Conservation (phyloP, 2,888 invertebrate species). For the Hofmannophila pseudospretella region DNA sequence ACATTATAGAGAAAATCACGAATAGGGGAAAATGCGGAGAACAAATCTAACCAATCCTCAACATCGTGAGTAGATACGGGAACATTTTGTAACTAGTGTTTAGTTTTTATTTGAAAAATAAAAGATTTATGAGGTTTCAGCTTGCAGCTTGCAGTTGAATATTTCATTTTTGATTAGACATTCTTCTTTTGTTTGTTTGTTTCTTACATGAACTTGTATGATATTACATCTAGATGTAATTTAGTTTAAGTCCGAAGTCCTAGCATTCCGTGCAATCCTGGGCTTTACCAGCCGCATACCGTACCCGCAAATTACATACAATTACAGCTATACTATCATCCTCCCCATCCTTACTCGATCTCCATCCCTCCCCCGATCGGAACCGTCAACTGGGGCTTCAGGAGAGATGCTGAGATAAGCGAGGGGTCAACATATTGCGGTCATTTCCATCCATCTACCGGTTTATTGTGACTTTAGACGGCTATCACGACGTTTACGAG, state of each 20-base stretch:
- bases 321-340: constrained; percentile 38
- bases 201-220: too few species aligned
- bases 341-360: constrained; percentile 25
- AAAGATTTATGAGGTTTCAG: too few species aligned
- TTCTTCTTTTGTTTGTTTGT: too few species aligned
- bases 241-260: neutral
- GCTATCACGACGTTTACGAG: constrained; percentile 25
- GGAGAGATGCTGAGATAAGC: constrained; percentile 16
- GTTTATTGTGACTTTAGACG: constrained; percentile 50
- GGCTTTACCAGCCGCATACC: constrained; percentile 42
- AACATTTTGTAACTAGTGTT: too few species aligned
- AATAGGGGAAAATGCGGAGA: too few species aligned
- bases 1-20: too few species aligned
- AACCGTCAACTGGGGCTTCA: constrained; percentile 16
- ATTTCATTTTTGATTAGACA: too few species aligned
- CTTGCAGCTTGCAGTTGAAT: too few species aligned
- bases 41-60: too few species aligned
- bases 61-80: too few species aligned
- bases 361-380: constrained; percentile 13
- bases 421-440: constrained; percentile 38
- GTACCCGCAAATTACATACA: constrained; percentile 54
- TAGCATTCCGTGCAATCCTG: constrained; percentile 32
- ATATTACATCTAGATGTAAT: too few species aligned
- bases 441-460: constrained; percentile 40
- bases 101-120: too few species aligned